Evolutionary conservation across 2,113 vertebrate genomes (phyloP).

Genomic region (Atrichornis clamosus): DNA sequence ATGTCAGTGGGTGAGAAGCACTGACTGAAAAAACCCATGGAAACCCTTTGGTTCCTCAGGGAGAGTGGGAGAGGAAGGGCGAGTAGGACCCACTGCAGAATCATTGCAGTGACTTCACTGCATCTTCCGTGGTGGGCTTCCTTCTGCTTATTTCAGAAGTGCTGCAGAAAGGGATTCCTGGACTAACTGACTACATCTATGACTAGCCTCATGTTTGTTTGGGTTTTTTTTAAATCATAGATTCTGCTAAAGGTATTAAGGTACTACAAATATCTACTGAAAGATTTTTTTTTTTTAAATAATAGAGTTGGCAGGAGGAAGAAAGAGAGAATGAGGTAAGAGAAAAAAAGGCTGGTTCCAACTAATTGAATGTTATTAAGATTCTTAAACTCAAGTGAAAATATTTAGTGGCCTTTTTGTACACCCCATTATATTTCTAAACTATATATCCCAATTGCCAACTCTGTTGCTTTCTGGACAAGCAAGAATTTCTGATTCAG

Average conservation of each 20-base stretch:
- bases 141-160: background rate
- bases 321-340: accelerated
- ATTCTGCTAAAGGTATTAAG: background rate
- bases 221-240: background rate
- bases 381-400: background rate
- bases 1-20: background rate
- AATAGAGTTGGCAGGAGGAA: background rate
- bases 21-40: background rate
- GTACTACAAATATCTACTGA: background rate
- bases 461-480: background rate
- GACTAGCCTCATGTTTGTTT: background rate
- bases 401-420: background rate
- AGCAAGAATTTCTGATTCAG: background rate
- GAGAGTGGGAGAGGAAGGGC: background rate
- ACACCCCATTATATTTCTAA: conserved; percentile 6
- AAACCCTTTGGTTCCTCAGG: background rate
- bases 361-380: background rate
- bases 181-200: background rate
- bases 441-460: background rate
- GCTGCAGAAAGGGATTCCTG: background rate
- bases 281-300: no score
- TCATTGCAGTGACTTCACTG: background rate
- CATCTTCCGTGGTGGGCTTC: background rate
- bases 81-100: background rate
- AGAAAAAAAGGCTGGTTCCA: background rate